Base-by-base conservation (phyloP, 2,888 invertebrate species). In the Diaphora mendica region DNA sequence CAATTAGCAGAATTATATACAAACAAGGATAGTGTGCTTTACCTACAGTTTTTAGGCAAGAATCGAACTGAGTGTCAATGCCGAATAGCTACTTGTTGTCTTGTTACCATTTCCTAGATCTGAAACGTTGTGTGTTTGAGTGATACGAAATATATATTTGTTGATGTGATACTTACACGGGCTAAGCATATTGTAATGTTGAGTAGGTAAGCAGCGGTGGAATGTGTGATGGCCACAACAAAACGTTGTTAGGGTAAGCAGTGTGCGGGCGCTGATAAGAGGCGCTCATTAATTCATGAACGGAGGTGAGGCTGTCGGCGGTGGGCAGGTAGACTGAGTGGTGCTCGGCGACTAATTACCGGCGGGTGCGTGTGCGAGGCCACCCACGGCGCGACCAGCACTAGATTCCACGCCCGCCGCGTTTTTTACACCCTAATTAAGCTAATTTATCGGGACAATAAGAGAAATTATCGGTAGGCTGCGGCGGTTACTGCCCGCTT, bases 361-460 rank as follows among this genome's bases (percentile, higher is more conserved):
- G 68, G 77, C 51, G 79, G 67, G 74, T 71, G 72, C 77, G 77
- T 79, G 71, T 74, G 79, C 76, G 59, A 82, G 91, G 83, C 94
- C 94, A 94, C 95, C 95, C 95, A 94, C 92, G 83, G 90, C 84
- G 51, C 72, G 66, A 72, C 75, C 70, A 68, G 91, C 90, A 89
- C 93, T 94, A 94, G 94, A 93, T 94, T 92, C 94, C 92, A 87
- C 90, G 89, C 90, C 90, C 87, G 90, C 86, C 88, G 87, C 88
- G 88, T 94, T 93, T 93, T 94, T 94, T 94, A 94, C 93, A 92
- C 95, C 94, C 94, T 94, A 95, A 95, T 95, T 95, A 95, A 94
- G 92, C 92, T 95, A 95, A 95, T 95, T 95, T 95, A 95, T 95
- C 91, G 95, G 91, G 92, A 94, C 94, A 94, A 94, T 93, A 92